A percentile compares a stretch with the other conserved stretches of the same genome.
Conservation (phyloP, 2,888 invertebrate genomes). For the Eubasilissa splendida region DNA sequence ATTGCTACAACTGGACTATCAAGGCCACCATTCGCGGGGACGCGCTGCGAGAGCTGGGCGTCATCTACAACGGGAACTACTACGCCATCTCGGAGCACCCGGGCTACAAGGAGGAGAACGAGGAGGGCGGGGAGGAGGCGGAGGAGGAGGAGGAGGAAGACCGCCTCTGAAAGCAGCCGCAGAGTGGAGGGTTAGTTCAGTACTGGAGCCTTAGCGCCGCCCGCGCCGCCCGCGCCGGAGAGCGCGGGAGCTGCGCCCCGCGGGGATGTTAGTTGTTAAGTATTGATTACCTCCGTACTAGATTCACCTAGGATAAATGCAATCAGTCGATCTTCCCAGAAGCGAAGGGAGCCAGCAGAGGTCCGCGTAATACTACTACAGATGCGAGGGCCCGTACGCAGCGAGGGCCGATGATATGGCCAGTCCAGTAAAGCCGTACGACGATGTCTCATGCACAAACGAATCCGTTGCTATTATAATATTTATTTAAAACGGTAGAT, state of each 20-base stretch:
- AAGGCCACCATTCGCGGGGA: conserved; percentile 95
- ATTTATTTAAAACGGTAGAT: conserved; percentile 55
- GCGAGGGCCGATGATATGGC: conserved; percentile 31
- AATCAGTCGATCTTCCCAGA: conserved; percentile 50
- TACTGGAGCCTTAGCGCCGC: conserved; percentile 8
- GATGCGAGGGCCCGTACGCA: neutral
- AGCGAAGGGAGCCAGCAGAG: conserved; percentile 2
- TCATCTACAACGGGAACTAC: conserved; percentile 96
- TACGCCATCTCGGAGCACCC: conserved; percentile 96
- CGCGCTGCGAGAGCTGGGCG: conserved; percentile 90
- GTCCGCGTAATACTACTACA: neutral
- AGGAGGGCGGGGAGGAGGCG: conserved; percentile 87
- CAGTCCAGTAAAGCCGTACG: conserved; percentile 34
- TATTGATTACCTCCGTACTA: conserved; percentile 47
- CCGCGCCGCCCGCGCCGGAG: neutral
- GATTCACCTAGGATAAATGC: conserved; percentile 46
- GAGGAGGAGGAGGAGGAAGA: conserved; percentile 89
- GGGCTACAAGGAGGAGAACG: conserved; percentile 92
- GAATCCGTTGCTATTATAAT: conserved; percentile 52
- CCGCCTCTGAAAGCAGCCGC: conserved; percentile 70
- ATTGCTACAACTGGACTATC: conserved; percentile 97
- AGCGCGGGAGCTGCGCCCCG: neutral
- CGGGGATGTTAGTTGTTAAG: conserved; percentile 32
- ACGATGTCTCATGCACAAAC: conserved; percentile 57
- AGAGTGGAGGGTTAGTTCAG: conserved; percentile 11